Conservation (phyloP, 2,113 vertebrate genomes). For the Electrona antarctica region DNA sequence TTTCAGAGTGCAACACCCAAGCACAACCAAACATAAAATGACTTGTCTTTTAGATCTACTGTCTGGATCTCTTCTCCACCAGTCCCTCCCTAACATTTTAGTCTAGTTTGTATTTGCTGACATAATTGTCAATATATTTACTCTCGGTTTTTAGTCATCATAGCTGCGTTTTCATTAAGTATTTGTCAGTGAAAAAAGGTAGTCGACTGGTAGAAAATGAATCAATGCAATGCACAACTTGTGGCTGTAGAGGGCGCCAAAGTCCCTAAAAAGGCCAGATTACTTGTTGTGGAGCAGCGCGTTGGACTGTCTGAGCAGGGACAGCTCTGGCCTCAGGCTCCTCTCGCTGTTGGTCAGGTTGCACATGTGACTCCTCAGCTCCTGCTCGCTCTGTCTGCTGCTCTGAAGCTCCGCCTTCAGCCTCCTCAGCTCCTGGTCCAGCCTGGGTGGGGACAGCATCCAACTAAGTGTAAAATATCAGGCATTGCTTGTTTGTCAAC, state of each 20-base stretch:
- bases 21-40: no score
- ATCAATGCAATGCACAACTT: constrained; percentile 3
- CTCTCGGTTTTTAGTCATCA: no score
- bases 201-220: background rate
- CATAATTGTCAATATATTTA: no score
- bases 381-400: constrained; percentile 80
- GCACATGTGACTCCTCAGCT: constrained; percentile 81
- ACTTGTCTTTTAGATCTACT: no score
- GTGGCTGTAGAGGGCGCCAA: constrained; percentile 15
- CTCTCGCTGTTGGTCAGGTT: constrained; percentile 83
- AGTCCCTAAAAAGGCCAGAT: background rate
- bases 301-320: constrained; percentile 82
- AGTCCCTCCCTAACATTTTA: no score
- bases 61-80: no score
- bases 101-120: no score
- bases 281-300: constrained; percentile 84
- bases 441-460: constrained; percentile 47
- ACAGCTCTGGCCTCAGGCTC: constrained; percentile 82
- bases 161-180: no score
- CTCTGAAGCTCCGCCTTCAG: constrained; percentile 79
- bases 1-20: no score
- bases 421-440: constrained; percentile 79
- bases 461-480: no score
- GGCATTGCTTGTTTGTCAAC: no score
- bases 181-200: no score